A percentile compares a stretch with the other conserved stretches of the same genome.
These are phyloP conservation scores for Ceyx erithaca DNA, from an alignment of 2,797 vertebrate species.

Conservation along the genomic window DNA sequence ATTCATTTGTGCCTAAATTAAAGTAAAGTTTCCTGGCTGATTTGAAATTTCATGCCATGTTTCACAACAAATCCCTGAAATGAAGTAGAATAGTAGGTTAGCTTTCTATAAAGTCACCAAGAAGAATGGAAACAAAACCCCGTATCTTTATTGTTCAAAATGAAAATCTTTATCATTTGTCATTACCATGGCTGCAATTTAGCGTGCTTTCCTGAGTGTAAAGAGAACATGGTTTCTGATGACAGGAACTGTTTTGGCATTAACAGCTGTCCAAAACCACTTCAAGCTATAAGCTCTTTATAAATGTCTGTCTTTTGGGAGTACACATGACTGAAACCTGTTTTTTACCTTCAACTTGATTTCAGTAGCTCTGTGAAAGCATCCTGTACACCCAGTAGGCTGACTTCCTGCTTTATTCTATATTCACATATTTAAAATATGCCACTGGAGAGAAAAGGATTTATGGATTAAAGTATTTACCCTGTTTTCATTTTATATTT, in stretches of 20 bases:
- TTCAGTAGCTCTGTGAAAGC: neutral
- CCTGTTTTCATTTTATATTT: conserved; percentile 24
- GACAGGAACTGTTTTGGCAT: neutral
- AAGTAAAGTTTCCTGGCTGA: neutral
- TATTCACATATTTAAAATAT: neutral
- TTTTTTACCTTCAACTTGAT: conserved; percentile 27
- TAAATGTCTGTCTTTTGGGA: neutral
- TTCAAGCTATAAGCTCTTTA: conserved; percentile 32
- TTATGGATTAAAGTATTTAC: conserved; percentile 1
- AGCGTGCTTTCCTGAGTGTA: neutral
- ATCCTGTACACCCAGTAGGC: neutral
- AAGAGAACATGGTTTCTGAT: neutral
- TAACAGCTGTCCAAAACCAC: conserved; percentile 45
- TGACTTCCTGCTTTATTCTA: neutral
- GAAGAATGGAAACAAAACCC: neutral
- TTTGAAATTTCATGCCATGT: neutral
- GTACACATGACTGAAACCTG: neutral
- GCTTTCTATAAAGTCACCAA: neutral
- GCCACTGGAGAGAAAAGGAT: neutral
- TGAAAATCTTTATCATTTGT: neutral
- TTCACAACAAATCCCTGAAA: neutral
- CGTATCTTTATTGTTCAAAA: neutral
- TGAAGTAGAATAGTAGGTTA: neutral
- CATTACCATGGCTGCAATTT: neutral
- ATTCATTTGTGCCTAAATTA: neutral